Evolutionary conservation across 2,113 vertebrate genomes (phyloP), one percentile per base, ranked within the genome.

Genomic region (Hippocampus abdominalis): DNA sequence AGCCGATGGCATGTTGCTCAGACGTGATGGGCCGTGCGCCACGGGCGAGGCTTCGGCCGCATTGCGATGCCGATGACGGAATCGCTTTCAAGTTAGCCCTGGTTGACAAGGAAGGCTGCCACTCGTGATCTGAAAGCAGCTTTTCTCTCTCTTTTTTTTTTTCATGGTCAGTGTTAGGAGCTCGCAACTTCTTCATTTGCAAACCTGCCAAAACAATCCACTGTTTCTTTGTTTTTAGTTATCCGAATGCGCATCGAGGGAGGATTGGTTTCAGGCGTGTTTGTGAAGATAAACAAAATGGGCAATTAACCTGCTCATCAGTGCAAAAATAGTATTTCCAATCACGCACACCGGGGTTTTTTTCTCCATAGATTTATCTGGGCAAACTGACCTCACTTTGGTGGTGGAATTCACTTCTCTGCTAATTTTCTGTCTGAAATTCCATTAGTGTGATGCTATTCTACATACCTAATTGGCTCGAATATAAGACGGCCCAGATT

Each of bases 261-360:
- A 66, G 73, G 82, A 86, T 76, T 86, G 81, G 81, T 85, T 88
- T 88, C 79, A 80, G 86, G 74, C 73, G 66, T 87, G 70, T 85
- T 88, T 79, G 83, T 85, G 85, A 86, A 75, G 89, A 88, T 86
- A 86, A 88, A 89, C 85, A 89, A 83, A 86, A 87, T 81, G 85
- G 87, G 70, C 75, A 89, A 90, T 91, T 90, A 91, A 89, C 87
- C 86, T 80, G 87, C 81, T 84, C 84, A 81, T 81, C 84, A 67
- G 86, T 69, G 86, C 85, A 73, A 69, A 79, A 80, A 32, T 80
- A 79, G 81, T 65, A 20, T 65, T 71, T 80, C 72, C 81, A 75
- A 72, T 70, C 70, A 83, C 77, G 80, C 84, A 75, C 84, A 76
- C 75, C 64, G 56, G 81, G 77, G 82, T 86, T 85, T 81, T 88